Percentiles rank a stretch among this genome's conserved stretches.
Conservation (phyloP, 1,140 invertebrate genomes). For the Saccostrea echinata region DNA sequence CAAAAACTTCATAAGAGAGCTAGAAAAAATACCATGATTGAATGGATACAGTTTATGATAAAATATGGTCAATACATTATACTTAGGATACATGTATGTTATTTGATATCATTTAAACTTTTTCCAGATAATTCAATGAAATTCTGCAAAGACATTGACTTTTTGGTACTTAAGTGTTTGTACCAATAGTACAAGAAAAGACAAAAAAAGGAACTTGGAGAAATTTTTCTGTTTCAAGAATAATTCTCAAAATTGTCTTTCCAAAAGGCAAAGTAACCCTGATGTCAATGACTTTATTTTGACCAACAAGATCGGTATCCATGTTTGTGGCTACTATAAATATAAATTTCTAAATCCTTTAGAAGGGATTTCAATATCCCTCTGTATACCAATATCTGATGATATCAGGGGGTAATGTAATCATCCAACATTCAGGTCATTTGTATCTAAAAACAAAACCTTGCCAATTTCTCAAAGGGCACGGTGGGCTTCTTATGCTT, state of each 20-base stretch:
- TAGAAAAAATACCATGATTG: background rate
- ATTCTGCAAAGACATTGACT: no score
- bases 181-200: no score
- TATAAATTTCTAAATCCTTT: constrained; percentile 9
- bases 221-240: no score
- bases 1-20: background rate
- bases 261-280: background rate
- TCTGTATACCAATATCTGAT: constrained; percentile 23
- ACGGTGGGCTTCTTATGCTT: constrained; percentile 23
- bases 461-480: constrained; percentile 27
- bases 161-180: no score
- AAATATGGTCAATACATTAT: no score
- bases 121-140: no score
- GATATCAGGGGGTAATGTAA: constrained; percentile 20
- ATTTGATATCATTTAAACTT: no score
- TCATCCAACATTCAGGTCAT: constrained; percentile 21
- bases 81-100: no score
- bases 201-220: no score
- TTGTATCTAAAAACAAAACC: constrained; percentile 37
- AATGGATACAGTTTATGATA: background rate
- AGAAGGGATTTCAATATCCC: background rate
- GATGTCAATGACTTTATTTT: background rate
- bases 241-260: no score
- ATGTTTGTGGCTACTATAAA: background rate
- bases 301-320: constrained; percentile 9